These are phyloP conservation scores for Psammodynastes pulverulentus DNA, from an alignment of 2,113 vertebrate species.

Conservation along the genomic window DNA sequence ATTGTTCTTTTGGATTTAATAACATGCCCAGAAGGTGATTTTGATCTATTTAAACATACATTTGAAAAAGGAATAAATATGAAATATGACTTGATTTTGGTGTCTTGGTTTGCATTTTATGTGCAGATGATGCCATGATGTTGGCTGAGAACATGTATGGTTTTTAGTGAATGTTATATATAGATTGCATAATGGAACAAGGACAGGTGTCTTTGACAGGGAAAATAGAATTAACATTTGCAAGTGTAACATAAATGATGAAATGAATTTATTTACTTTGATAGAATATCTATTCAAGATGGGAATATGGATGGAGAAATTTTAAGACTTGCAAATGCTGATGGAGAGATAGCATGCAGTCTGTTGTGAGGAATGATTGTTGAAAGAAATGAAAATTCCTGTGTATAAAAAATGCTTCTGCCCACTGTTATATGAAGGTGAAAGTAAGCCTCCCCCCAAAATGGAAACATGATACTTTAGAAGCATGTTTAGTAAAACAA, in stretches of 20 bases:
- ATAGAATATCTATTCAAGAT: neutral
- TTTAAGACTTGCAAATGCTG: neutral
- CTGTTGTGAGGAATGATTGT: neutral
- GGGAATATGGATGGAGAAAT: neutral
- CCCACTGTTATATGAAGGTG: neutral
- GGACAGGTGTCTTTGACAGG: neutral
- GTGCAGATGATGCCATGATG: neutral
- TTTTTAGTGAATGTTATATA: neutral
- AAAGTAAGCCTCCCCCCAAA: neutral
- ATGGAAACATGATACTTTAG: neutral
- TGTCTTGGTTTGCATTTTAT: neutral
- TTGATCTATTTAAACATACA: neutral
- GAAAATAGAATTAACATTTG: neutral
- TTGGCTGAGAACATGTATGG: neutral
- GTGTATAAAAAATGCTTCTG: neutral
- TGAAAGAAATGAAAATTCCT: neutral
- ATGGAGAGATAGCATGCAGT: neutral
- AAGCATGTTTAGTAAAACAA: neutral
- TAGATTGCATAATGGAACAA: neutral
- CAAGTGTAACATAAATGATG: neutral
- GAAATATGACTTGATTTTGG: neutral
- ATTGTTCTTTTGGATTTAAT: slow-evolving; percentile 15
- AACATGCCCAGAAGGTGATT: neutral
- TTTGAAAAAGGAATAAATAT: neutral
- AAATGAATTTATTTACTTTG: neutral